Evolutionary conservation across 2,888 invertebrate genomes (phyloP).

Genomic region (Mactromeris polynyma): DNA sequence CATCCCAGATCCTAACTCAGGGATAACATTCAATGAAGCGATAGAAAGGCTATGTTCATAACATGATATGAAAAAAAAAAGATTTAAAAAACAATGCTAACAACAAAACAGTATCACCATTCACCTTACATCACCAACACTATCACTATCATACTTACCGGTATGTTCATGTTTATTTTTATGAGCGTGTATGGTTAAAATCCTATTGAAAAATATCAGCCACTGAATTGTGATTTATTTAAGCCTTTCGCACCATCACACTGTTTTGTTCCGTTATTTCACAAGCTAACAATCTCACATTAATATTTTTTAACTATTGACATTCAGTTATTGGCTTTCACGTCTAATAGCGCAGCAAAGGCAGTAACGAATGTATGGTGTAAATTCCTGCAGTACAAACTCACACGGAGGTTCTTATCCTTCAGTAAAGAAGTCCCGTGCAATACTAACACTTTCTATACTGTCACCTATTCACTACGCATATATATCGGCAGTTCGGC

Average conservation of each 20-base stretch:
- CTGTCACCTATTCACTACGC: neutral
- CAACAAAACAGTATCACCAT: neutral
- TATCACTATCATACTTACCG: neutral
- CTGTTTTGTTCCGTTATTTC: neutral
- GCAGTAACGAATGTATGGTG: neutral
- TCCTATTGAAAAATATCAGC: neutral
- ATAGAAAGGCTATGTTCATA: no score
- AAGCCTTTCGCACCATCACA: neutral
- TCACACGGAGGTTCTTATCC: neutral
- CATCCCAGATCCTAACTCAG: no score
- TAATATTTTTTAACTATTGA: neutral
- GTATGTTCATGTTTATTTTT: neutral
- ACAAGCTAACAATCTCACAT: neutral
- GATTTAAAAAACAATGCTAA: no score
- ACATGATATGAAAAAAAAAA: no score
- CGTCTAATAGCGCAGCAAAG: neutral
- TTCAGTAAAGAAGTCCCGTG: neutral
- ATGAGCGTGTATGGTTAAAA: neutral
- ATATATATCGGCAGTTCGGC: neutral
- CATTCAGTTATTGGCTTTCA: neutral
- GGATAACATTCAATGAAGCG: no score
- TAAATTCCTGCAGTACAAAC: neutral
- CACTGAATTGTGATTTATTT: neutral
- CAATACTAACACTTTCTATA: neutral
- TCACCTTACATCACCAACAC: neutral